phyloP scores from a whole-genome alignment of 1,140 invertebrate species.

The Drosophila takahashii region DNA sequence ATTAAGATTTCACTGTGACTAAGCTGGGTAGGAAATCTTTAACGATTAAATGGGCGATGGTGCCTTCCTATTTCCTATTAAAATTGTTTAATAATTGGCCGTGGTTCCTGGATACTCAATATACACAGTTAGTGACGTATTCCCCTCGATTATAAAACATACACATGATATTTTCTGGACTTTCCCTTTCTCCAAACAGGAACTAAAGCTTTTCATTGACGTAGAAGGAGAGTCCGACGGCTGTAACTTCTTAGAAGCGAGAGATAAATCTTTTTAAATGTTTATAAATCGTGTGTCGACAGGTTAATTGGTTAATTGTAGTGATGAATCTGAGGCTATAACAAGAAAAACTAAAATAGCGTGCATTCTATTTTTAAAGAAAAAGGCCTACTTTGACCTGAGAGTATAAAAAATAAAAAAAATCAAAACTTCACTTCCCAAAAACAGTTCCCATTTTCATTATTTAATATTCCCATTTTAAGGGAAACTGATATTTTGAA shows the following conservation, averaged over 20 bases:
- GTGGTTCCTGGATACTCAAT: slow-evolving; percentile 1
- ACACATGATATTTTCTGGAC: neutral
- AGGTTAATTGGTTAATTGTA: slow-evolving; percentile 51
- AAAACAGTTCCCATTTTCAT: neutral
- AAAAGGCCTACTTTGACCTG: neutral
- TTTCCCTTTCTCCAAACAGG: slow-evolving; percentile 30
- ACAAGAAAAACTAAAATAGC: neutral
- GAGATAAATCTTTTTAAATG: slow-evolving; percentile 27
- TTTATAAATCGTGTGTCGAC: slow-evolving; percentile 47
- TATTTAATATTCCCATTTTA: neutral
- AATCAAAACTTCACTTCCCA: neutral
- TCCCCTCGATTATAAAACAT: neutral
- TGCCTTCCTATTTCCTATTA: neutral
- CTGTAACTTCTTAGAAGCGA: slow-evolving; percentile 27
- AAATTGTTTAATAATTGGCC: neutral
- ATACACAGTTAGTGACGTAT: neutral
- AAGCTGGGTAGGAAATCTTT: slow-evolving; percentile 7
- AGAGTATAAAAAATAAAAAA: neutral
- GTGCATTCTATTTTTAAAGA: neutral
- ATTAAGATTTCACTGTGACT: slow-evolving; percentile 41
- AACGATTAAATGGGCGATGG: neutral
- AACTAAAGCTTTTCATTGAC: slow-evolving; percentile 28
- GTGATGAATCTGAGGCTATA: slow-evolving; percentile 9
- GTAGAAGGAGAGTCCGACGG: slow-evolving; percentile 26
- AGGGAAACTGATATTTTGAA: neutral